Percentiles rank a stretch among this genome's conserved stretches.
Evolutionary conservation across 92 coral and sea anemone species (phyloP).

Genomic region (Palythoa heliodiscus): DNA sequence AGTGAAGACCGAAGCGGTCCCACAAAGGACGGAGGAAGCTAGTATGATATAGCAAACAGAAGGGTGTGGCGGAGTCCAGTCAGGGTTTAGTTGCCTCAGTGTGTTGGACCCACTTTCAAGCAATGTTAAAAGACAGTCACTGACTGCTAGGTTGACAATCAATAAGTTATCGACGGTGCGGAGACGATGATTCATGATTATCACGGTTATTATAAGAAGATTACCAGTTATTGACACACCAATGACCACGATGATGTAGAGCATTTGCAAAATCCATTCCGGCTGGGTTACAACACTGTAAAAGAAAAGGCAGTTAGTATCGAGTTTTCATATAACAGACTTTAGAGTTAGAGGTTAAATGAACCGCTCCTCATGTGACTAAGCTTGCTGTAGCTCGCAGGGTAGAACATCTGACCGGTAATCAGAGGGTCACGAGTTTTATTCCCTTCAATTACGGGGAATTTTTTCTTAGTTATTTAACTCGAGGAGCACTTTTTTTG

Average conservation of each 20-base stretch:
- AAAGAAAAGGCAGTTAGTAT: not conserved
- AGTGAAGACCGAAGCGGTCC: slow-evolving; percentile 60
- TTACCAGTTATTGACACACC: slow-evolving; percentile 46
- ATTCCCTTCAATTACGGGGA: too few relatives aligned
- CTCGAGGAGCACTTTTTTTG: too few relatives aligned
- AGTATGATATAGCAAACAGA: slow-evolving; percentile 51
- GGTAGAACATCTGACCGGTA: too few relatives aligned
- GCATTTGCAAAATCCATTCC: slow-evolving; percentile 47
- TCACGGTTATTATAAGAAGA: slow-evolving; percentile 44
- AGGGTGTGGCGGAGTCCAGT: slow-evolving; percentile 52
- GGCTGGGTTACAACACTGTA: slow-evolving; percentile 4
- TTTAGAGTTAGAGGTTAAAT: too few relatives aligned
- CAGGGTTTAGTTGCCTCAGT: slow-evolving; percentile 39
- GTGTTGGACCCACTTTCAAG: slow-evolving; percentile 58
- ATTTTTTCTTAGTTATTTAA: too few relatives aligned
- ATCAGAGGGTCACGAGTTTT: too few relatives aligned
- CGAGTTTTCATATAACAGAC: too few relatives aligned
- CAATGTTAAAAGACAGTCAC: slow-evolving; percentile 56
- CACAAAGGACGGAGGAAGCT: slow-evolving; percentile 60
- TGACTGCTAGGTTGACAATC: slow-evolving; percentile 56
- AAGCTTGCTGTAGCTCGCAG: too few relatives aligned
- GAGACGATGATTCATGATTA: slow-evolving; percentile 46
- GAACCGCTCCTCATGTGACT: too few relatives aligned
- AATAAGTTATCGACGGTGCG: slow-evolving; percentile 56
- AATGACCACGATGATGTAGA: slow-evolving; percentile 46